Base-by-base conservation (phyloP, 2,797 vertebrate genomes). In the Sebastes vulpes region DNA sequence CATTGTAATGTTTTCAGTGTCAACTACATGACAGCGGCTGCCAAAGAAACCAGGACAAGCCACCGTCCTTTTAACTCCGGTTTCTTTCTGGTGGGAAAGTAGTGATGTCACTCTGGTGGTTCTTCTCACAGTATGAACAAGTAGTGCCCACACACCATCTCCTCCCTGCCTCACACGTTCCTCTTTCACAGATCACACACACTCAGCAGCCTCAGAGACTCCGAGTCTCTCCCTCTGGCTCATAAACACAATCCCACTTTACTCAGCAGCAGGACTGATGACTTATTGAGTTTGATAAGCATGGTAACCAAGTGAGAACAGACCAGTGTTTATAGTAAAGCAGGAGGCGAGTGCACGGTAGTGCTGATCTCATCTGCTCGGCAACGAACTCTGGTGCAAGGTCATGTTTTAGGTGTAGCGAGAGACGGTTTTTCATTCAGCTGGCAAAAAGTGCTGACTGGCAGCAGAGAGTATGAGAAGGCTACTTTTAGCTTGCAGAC, bases 391-490 rank as follows among this genome's bases (percentile, higher is more conserved):
- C 42, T n/a, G 61, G 6, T 16, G 35, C 4, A 38, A 60, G 75
- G 68, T 88, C 60, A 26, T 84, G 83, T 84, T 82, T 76, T 70
- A 70, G 83, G 72, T 75, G 79, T 12, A 81, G 78, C 25, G n/a
- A 64, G 71, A 89, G 83, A 85, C 75, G 4, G 54, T 82, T 91
- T 89, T 79, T 86, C 72, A 85, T 71, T 86, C 84, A 76, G 84
- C 79, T 83, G 87, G 76, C 83, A 93, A 93, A 93, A 93, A 92
- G 59, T 88, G 93, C 92, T 92, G 94, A 94, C 75, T 88, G 79
- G 65, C 69, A 65, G 74, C 71, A 63, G 71, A 81, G 60, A 31
- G 61, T 57, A 57, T 77, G 81, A 89, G 79, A 84, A 73, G 78
- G 75, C 88, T 92, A 75, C 90, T 89, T 91, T 91, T 89, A 89